Conservation (phyloP, 2,888 invertebrate genomes). For the Pharmacophagus antenor region DNA sequence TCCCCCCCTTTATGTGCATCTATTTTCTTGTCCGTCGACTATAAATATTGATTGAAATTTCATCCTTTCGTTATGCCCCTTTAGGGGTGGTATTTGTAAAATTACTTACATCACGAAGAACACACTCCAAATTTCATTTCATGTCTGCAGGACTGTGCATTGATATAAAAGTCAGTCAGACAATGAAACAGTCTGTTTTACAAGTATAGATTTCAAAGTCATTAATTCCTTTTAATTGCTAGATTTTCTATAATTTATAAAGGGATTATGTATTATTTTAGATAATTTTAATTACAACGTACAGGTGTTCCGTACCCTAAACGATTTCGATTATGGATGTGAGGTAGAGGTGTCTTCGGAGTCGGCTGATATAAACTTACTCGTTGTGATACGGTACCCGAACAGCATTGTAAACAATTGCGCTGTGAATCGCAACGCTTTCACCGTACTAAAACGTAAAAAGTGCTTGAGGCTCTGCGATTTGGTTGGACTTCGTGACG, state of each 20-base stretch:
- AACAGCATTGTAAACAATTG: constrained; percentile 52
- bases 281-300: constrained; percentile 4
- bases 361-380: constrained; percentile 36
- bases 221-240: no score
- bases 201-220: no score
- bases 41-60: no score
- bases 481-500: constrained; percentile 35
- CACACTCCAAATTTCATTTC: no score
- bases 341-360: constrained; percentile 56
- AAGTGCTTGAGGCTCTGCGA: constrained; percentile 56
- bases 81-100: no score
- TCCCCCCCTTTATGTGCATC: no score
- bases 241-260: not conserved
- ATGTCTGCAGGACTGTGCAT: no score
- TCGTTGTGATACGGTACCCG: constrained; percentile 61
- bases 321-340: constrained; percentile 60
- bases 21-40: no score
- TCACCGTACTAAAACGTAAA: constrained; percentile 52
- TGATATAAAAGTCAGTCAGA: no score
- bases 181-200: no score
- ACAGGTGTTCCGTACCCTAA: constrained; percentile 61
- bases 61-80: no score
- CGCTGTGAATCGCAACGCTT: constrained; percentile 48
- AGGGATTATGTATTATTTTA: not conserved
- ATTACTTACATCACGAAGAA: no score